Percentiles rank a stretch among this genome's conserved stretches.
These are phyloP conservation scores for Adelphocoris suturalis DNA, from an alignment of 2,888 invertebrate species.

Conservation along the genomic window DNA sequence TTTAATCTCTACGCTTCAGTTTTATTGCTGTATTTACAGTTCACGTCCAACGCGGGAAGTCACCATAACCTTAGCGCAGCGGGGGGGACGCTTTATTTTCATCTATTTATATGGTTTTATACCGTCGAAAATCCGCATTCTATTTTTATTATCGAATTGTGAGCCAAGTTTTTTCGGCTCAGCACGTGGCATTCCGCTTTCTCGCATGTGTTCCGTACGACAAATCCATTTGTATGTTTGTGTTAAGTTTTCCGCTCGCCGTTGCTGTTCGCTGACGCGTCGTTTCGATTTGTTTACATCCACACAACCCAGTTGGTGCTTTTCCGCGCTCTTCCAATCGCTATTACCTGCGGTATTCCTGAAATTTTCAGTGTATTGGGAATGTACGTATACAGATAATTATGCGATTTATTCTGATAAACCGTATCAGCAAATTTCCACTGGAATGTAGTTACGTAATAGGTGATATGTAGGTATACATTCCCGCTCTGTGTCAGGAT, in stretches of 20 bases:
- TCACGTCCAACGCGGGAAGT: slow-evolving; percentile 15
- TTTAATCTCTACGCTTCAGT: neutral
- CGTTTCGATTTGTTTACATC: neutral
- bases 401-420: too few species aligned
- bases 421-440: neutral
- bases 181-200: slow-evolving; percentile 11
- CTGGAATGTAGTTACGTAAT: neutral
- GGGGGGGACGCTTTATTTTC: slow-evolving; percentile 25
- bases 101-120: neutral
- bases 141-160: slow-evolving; percentile 1
- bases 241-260: neutral
- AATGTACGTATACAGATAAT: too few species aligned
- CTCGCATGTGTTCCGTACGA: neutral
- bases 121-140: slow-evolving; percentile 23
- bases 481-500: neutral
- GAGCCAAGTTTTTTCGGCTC: slow-evolving; percentile 15
- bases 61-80: neutral
- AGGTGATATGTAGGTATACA: too few species aligned
- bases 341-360: neutral
- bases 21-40: neutral
- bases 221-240: neutral
- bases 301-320: neutral
- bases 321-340: neutral
- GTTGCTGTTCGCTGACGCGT: neutral
- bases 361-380: neutral